Conservation (phyloP, 2,797 vertebrate genomes). For the Serranus cabrilla region DNA sequence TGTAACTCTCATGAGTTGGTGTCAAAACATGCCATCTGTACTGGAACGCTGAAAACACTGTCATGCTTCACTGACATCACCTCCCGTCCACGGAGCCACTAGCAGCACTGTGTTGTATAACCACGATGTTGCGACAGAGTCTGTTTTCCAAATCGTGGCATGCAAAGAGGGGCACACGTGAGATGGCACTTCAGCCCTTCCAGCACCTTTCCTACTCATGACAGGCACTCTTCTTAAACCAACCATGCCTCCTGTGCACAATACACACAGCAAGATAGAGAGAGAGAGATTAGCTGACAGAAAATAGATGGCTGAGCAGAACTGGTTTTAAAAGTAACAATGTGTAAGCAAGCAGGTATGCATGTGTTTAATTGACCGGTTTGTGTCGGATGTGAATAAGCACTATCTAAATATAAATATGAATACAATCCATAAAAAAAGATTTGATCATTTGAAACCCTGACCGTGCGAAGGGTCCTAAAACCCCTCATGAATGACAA, state of each 20-base stretch:
- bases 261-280: slow-evolving; percentile 30
- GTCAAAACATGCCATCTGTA: slow-evolving; percentile 31
- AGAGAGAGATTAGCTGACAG: slow-evolving; percentile 38
- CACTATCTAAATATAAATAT: background rate
- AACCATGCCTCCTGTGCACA: slow-evolving; percentile 44
- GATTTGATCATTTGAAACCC: slow-evolving; percentile 4
- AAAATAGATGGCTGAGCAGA: slow-evolving; percentile 21
- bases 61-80: slow-evolving; percentile 27
- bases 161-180: slow-evolving; percentile 32
- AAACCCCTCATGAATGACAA: background rate
- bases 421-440: background rate
- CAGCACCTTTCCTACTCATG: slow-evolving; percentile 35
- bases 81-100: slow-evolving; percentile 11
- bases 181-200: slow-evolving; percentile 39
- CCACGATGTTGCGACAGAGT: slow-evolving; percentile 28
- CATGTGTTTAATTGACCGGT: background rate
- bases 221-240: slow-evolving; percentile 38
- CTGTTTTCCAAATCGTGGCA: slow-evolving; percentile 33
- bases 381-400: background rate
- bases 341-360: background rate
- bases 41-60: slow-evolving; percentile 30
- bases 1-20: slow-evolving; percentile 3
- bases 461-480: background rate
- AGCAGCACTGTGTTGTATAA: slow-evolving; percentile 48
- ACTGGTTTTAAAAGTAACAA: slow-evolving; percentile 16